These are phyloP conservation scores for Zaprionus africanus DNA, from an alignment of 1,140 invertebrate genomes.

Conservation along the genomic window DNA sequence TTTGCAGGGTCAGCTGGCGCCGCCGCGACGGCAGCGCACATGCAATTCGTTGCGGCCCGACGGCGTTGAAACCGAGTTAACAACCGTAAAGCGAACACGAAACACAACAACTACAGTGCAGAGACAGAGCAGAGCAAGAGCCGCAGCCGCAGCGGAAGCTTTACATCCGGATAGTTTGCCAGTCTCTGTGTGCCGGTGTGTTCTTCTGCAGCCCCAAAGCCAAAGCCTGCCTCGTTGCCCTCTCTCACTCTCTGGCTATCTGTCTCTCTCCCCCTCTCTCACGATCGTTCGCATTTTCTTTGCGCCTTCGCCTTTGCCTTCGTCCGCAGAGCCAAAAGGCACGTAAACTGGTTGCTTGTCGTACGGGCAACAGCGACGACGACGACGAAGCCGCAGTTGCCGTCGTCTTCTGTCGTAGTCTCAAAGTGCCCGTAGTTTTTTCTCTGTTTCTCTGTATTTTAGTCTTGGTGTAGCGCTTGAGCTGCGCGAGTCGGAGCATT, in stretches of 20 bases:
- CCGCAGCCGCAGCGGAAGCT: conserved; percentile 67
- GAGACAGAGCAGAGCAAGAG: conserved; percentile 18
- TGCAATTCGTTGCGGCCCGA: conserved; percentile 67
- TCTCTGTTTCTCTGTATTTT: conserved; percentile 50
- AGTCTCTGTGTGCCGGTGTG: conserved; percentile 27
- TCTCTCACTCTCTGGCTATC: conserved; percentile 22
- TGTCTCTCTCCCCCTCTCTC: conserved; percentile 20
- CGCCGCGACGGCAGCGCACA: conserved; percentile 46
- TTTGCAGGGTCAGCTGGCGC: not conserved
- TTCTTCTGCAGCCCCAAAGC: conserved; percentile 11
- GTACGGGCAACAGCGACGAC: conserved; percentile 14
- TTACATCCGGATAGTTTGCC: conserved; percentile 74
- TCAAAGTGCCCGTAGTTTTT: conserved; percentile 66
- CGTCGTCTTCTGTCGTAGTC: conserved; percentile 30
- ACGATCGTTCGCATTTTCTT: conserved; percentile 49
- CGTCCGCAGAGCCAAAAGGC: conserved; percentile 68
- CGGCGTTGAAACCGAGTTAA: conserved; percentile 64
- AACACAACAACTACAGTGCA: conserved; percentile 1
- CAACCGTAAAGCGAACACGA: conserved; percentile 75
- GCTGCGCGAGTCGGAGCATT: conserved; percentile 68
- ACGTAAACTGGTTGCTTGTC: conserved; percentile 74
- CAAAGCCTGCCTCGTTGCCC: not conserved
- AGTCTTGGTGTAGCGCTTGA: conserved; percentile 67
- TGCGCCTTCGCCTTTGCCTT: conserved; percentile 59
- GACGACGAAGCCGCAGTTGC: conserved; percentile 23